phyloP scores from a whole-genome alignment of 30 jellyfish, hydroid and myxozoan genomes.

The Cassiopea xamachana region DNA sequence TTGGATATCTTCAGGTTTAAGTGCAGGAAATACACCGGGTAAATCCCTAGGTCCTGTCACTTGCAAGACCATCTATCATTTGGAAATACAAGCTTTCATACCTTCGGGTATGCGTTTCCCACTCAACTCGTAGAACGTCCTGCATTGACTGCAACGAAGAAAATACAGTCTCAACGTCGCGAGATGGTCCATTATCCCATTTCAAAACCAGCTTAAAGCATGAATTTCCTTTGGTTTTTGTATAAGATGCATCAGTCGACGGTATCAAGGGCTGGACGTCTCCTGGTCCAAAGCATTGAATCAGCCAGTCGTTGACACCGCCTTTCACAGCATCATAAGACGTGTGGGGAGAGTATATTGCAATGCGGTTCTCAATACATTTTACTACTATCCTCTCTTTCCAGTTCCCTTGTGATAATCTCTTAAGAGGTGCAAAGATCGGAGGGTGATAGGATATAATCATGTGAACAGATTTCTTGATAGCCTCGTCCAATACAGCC shows the following conservation, averaged over 20 bases:
- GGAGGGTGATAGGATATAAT: conserved; percentile 98
- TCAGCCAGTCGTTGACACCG: conserved; percentile 97
- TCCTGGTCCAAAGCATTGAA: conserved; percentile 78
- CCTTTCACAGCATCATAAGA: conserved; percentile 89
- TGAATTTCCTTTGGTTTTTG: conserved; percentile 20
- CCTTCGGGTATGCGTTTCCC: background rate
- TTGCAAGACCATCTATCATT: background rate
- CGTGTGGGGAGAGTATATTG: conserved; percentile 97
- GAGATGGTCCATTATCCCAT: background rate
- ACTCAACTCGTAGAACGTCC: background rate
- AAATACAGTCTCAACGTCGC: background rate
- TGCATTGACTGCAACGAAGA: background rate
- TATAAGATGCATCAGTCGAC: conserved; percentile 19
- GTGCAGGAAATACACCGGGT: too few species aligned
- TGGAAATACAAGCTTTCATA: background rate
- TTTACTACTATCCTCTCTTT: conserved; percentile 78
- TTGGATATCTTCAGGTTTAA: too few species aligned
- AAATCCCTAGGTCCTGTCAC: too few species aligned
- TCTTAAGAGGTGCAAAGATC: conserved; percentile 77
- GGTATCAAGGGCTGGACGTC: conserved; percentile 30
- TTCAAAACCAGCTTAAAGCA: conserved; percentile 30
- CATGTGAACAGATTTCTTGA: conserved; percentile 60
- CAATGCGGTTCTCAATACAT: conserved; percentile 89
- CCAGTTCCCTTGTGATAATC: conserved; percentile 82
- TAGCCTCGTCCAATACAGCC: conserved; percentile 85